A percentile compares a stretch with the other conserved stretches of the same genome.
Conservation (phyloP, 2,888 invertebrate genomes). For the Muschampia plurimacula region DNA sequence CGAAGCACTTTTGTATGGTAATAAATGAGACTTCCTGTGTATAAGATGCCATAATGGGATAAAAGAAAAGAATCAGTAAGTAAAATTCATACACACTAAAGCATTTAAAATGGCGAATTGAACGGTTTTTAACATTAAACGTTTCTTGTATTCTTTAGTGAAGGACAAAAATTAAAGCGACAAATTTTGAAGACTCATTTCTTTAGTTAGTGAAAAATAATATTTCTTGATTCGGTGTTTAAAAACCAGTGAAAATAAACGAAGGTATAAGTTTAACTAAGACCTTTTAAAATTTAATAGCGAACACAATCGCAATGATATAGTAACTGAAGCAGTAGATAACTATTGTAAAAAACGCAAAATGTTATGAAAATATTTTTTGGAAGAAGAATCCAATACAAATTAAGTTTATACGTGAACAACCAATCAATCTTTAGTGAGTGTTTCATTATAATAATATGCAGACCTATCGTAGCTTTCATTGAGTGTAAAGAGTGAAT, state of each 20-base stretch:
- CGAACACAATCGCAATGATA: no score
- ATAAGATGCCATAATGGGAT: slow-evolving; percentile 1
- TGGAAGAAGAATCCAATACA: no score
- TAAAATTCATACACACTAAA: not conserved
- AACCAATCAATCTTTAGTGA: not conserved
- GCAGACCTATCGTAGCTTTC: not conserved
- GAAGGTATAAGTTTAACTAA: no score
- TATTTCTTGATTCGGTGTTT: not conserved
- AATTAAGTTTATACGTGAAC: no score
- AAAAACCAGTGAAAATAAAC: not conserved
- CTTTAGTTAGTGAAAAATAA: no score
- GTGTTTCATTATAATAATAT: not conserved
- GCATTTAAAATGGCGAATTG: not conserved
- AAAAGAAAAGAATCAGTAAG: not conserved
- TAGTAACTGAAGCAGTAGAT: no score
- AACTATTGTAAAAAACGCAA: no score
- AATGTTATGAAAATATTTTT: not conserved
- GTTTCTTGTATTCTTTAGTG: not conserved
- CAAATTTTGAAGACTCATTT: not conserved
- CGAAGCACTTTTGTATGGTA: slow-evolving; percentile 27
- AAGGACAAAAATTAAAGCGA: not conserved
- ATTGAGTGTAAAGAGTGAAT: not conserved
- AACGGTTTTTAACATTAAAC: not conserved
- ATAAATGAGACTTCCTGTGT: slow-evolving; percentile 26
- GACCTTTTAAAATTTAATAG: not conserved